Percentiles rank a stretch among this genome's conserved stretches.
These are phyloP conservation scores for Danio choprae DNA, from an alignment of 2,797 vertebrate species.

Conservation along the genomic window DNA sequence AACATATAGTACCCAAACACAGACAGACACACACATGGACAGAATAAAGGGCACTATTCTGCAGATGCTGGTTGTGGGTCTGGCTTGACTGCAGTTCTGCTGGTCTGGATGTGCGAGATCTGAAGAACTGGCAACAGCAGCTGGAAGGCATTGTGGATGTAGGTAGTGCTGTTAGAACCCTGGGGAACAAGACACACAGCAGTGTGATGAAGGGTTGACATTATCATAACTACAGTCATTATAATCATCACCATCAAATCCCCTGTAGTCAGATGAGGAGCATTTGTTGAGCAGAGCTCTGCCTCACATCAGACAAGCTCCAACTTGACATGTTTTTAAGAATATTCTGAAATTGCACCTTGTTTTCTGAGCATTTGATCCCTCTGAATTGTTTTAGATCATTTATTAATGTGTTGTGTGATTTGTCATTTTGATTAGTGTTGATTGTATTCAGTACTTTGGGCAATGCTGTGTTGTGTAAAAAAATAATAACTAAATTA, in stretches of 20 bases:
- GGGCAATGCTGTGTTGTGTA: too few species aligned
- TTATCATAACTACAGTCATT: conserved; percentile 23
- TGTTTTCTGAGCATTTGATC: too few species aligned
- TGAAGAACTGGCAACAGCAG: conserved; percentile 94
- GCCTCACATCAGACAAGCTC: background rate
- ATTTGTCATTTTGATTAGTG: too few species aligned
- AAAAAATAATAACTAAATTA: background rate
- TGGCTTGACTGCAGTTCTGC: conserved; percentile 63
- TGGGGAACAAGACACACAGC: conserved; percentile 65
- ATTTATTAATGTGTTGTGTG: too few species aligned
- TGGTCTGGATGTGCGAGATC: conserved; percentile 87
- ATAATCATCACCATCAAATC: conserved; percentile 9
- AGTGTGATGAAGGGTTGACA: background rate
- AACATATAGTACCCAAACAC: conserved; percentile 24
- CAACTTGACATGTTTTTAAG: too few species aligned
- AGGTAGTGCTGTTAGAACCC: conserved; percentile 92
- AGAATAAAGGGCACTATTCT: conserved; percentile 31
- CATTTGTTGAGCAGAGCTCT: background rate
- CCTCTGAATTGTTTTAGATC: too few species aligned
- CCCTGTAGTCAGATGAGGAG: background rate
- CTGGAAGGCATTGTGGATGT: conserved; percentile 94
- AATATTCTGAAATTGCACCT: too few species aligned
- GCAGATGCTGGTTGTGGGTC: conserved; percentile 56
- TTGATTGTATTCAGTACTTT: too few species aligned
- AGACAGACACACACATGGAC: conserved; percentile 12